phyloP scores from a whole-genome alignment of 2,113 vertebrate species.

The Astur gentilis region DNA sequence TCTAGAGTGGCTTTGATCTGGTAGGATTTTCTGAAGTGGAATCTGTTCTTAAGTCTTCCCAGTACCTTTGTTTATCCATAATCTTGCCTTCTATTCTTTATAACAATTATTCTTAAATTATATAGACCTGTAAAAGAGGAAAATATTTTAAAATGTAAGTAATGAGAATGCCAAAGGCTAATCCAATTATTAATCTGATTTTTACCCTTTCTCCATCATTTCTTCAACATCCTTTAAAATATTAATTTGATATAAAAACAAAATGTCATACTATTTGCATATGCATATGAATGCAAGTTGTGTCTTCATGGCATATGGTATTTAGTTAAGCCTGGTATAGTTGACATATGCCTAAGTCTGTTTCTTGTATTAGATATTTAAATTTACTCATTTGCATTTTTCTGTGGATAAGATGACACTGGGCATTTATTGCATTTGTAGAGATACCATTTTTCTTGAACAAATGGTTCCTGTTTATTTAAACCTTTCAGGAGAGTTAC shows the following conservation, averaged over 20 bases:
- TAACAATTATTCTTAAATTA: not conserved
- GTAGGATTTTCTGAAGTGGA: not conserved
- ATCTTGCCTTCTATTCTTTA: not conserved
- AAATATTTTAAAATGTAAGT: not conserved
- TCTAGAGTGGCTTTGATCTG: not conserved
- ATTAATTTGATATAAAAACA: not conserved
- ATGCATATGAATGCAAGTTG: not conserved
- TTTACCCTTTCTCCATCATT: not conserved
- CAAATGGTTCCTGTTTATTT: not conserved
- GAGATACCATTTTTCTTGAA: not conserved
- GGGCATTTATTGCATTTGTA: not conserved
- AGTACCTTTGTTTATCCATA: not conserved
- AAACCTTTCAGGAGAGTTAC: not conserved
- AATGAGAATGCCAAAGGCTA: not conserved
- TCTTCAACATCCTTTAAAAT: not conserved
- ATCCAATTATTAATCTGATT: not conserved
- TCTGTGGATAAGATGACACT: not conserved
- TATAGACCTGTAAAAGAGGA: not conserved
- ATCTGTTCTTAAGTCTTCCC: not conserved
- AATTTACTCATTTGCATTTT: constrained; percentile 6
- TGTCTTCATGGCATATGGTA: constrained; percentile 19
- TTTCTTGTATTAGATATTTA: constrained; percentile 6
- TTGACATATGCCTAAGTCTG: not conserved
- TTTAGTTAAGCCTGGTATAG: not conserved
- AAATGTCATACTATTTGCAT: not conserved